Base-by-base conservation (phyloP, 2,113 vertebrate genomes). In the Jaculus jaculus region DNA sequence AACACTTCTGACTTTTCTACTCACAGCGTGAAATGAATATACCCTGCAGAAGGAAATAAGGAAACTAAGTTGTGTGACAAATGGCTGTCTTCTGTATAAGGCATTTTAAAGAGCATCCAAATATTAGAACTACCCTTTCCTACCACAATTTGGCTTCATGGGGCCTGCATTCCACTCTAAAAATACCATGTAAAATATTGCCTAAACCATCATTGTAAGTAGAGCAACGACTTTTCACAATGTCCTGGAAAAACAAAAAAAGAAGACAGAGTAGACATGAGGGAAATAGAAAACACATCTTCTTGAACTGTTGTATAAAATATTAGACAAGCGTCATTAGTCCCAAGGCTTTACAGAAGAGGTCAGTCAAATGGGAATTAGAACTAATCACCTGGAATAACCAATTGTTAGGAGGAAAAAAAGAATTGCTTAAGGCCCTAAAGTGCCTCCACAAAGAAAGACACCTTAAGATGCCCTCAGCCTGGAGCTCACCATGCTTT, bases 381-480 rank as follows among this genome's bases (percentile, higher is more conserved):
- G 90, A 91, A 87, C 28, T 2, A 20, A 85, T 89, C 84, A 78
- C 54, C 97, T 84, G 34, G 30, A 94, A 91, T 66, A 83, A 69
- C 72, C 90, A 85, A 86, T 90, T 39, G 7, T 26, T 65, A 71
- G 1, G 58, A 75, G 69, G 51, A 88, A 87, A 88, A 9, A 63
- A 73, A 39, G 26, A 82, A 73, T 74, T 86, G 51, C 24, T 23
- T 60, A 73, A 84, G 69, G 58, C 21, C 74, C 54, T 81, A 68
- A 71, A 78, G 32, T 5, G n/a, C 20, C 75, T 92, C 91, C n/a
- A 92, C 92, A 93, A 93, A 95, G 95, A 94, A 83, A 32, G 69
- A 77, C 79, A 32, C 5, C 73, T 51, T 51, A 92, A 77, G 96
- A 90, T 5, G 6, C 39, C 26, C 47, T 11, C 10, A 96, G 78